Evolutionary conservation across 2,797 vertebrate genomes (phyloP), one percentile per base, ranked within the genome.

Genomic region (Monodelphis domestica): DNA sequence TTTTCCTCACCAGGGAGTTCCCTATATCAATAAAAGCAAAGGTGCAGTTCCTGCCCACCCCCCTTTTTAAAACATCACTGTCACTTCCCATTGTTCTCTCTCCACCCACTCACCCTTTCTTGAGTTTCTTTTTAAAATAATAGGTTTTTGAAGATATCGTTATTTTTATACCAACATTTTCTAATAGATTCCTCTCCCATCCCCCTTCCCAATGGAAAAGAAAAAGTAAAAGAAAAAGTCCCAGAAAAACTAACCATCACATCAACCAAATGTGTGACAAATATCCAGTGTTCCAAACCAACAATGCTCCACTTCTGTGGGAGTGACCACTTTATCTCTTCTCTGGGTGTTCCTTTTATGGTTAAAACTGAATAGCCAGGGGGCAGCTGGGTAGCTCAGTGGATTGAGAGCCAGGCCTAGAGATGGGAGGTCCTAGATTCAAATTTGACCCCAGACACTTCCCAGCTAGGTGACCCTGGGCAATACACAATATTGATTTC

Each of bases 291-390:
- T 51, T 84, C 78, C 56, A 17, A 45, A 26, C 21, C 17, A 2
- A 45, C 10, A 84, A 9, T 45, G 89, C 4, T 55, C 21, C 21
- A 11, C 14, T 21, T 93, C 29, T 3, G 21, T 7, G 4, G 33
- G 9, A 84, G 7, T 45, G 9, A 21, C 50, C 38, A 50, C n/a
- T 78, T 70, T 12, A 45, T 50, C 53, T 54, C 57, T 92, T 57
- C 53, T 88, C 90, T 90, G 84, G 89, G 12, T 88, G 17, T 94
- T 92, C 91, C 88, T 93, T 96, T 84, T 84, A 90, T 15, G 45
- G 89, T 70, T 51, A 95, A 53, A n/a, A n/a, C n/a, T 12, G 53
- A 93, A 50, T 91, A 54, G 87, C 89, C 90, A 84, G n/a, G n/a
- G n/a, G n/a, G n/a, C n/a, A n/a, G n/a, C n/a, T n/a, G n/a, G n/a